These are phyloP conservation scores for Malthinus flaveolus DNA, from an alignment of 2,888 invertebrate genomes.

Conservation along the genomic window DNA sequence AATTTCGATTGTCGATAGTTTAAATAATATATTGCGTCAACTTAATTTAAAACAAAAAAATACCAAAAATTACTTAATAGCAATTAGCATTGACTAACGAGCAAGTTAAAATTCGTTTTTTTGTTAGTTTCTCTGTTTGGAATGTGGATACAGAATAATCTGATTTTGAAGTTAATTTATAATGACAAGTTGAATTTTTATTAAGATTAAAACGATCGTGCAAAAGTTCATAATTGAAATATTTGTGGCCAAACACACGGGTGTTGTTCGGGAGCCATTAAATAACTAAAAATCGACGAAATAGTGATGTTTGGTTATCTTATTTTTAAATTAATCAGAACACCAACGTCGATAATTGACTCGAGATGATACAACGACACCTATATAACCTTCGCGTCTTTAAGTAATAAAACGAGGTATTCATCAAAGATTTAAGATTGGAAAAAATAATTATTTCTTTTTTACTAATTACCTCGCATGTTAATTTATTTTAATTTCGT, in stretches of 20 bases:
- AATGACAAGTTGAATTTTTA: conserved; percentile 22
- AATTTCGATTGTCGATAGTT: too few relatives aligned
- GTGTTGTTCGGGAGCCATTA: conserved; percentile 26
- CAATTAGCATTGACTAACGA: conserved; percentile 6
- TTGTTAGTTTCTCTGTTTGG: conserved; percentile 6
- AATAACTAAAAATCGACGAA: conserved; percentile 18
- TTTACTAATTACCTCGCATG: not conserved
- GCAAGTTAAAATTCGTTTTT: conserved; percentile 5
- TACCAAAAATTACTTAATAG: conserved; percentile 5
- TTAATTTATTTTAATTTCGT: conserved; percentile 11
- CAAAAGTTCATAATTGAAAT: conserved; percentile 28
- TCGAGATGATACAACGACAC: conserved; percentile 21
- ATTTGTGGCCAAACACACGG: conserved; percentile 29
- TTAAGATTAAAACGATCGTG: conserved; percentile 21
- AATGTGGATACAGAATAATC: conserved; percentile 16
- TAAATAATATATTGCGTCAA: too few relatives aligned
- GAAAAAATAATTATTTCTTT: not conserved
- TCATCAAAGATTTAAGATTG: conserved; percentile 1
- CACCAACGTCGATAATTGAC: conserved; percentile 33
- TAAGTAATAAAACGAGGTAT: conserved; percentile 10
- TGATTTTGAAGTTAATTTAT: conserved; percentile 23
- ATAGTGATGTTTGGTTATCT: conserved; percentile 6
- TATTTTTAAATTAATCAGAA: conserved; percentile 26
- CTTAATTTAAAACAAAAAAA: not conserved
- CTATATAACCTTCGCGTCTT: conserved; percentile 14